These are phyloP conservation scores for Phylloscopus trochilus DNA, from an alignment of 2,113 vertebrate genomes.

Conservation along the genomic window DNA sequence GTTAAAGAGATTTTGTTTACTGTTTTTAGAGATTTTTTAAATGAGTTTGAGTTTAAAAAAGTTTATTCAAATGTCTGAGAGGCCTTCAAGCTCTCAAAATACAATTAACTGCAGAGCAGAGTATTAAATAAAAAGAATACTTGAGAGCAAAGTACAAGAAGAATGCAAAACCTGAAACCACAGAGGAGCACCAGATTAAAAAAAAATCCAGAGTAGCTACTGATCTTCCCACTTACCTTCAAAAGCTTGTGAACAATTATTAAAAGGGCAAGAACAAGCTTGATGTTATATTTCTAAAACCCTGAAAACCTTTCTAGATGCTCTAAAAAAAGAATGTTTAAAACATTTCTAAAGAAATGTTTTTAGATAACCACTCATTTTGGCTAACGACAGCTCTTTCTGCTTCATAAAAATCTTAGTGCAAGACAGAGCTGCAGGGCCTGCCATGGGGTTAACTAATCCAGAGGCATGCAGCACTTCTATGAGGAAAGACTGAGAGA, in stretches of 20 bases:
- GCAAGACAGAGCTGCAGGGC: background rate
- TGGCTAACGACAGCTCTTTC: rapidly evolving
- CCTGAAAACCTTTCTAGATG: background rate
- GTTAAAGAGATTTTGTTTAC: background rate
- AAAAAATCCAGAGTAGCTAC: background rate
- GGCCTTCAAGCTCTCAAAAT: background rate
- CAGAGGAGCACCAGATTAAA: background rate
- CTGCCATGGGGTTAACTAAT: background rate
- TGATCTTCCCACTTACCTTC: background rate
- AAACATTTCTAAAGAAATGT: background rate
- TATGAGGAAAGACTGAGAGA: background rate
- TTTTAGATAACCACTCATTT: background rate
- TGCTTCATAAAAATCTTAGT: background rate
- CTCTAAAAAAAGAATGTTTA: background rate
- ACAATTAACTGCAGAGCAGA: background rate
- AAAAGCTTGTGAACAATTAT: background rate
- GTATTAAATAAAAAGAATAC: background rate
- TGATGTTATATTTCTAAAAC: background rate
- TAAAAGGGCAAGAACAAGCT: background rate
- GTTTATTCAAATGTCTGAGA: background rate
- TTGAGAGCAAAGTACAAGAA: background rate
- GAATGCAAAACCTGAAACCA: background rate
- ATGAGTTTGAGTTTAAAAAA: background rate
- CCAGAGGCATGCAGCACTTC: background rate
- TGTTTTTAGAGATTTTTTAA: background rate